Evolutionary conservation across 2,113 vertebrate species (phyloP).

Genomic region (Spizaetus ornatus): DNA sequence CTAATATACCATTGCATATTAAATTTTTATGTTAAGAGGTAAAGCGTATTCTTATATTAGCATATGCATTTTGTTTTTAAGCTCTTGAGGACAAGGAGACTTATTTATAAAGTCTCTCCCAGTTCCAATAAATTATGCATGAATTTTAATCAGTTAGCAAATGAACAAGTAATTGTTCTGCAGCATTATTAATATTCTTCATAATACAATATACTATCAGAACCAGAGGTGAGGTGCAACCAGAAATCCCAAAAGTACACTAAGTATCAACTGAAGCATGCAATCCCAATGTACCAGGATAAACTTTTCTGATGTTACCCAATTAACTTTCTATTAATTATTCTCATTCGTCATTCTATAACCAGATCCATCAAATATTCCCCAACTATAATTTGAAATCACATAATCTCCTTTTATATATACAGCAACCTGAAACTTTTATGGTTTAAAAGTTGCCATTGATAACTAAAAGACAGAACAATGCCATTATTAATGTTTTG

Average conservation of each 20-base stretch:
- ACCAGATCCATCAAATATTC: slow-evolving; percentile 34
- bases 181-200: slow-evolving; percentile 80
- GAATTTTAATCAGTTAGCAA: slow-evolving; percentile 81
- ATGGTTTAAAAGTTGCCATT: background rate
- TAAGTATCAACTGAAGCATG: slow-evolving; percentile 69
- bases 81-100: slow-evolving; percentile 69
- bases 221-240: slow-evolving; percentile 63
- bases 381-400: slow-evolving; percentile 59
- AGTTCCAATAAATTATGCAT: slow-evolving; percentile 80
- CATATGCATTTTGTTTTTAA: slow-evolving; percentile 69
- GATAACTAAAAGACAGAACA: background rate
- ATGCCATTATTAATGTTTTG: background rate
- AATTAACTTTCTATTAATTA: slow-evolving; percentile 78
- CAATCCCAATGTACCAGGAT: slow-evolving; percentile 65
- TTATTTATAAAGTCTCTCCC: slow-evolving; percentile 76
- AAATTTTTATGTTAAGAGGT: slow-evolving; percentile 60
- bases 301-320: slow-evolving; percentile 68
- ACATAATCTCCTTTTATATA: slow-evolving; percentile 32
- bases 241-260: slow-evolving; percentile 68
- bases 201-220: slow-evolving; percentile 72
- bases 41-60: slow-evolving; percentile 68
- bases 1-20: slow-evolving; percentile 57
- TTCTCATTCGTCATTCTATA: slow-evolving; percentile 66
- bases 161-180: slow-evolving; percentile 80
- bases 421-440: slow-evolving; percentile 3